A percentile compares a stretch with the other conserved stretches of the same genome.
These are phyloP conservation scores for Tachysurus vachellii DNA, from an alignment of 2,113 vertebrate species.

Conservation along the genomic window DNA sequence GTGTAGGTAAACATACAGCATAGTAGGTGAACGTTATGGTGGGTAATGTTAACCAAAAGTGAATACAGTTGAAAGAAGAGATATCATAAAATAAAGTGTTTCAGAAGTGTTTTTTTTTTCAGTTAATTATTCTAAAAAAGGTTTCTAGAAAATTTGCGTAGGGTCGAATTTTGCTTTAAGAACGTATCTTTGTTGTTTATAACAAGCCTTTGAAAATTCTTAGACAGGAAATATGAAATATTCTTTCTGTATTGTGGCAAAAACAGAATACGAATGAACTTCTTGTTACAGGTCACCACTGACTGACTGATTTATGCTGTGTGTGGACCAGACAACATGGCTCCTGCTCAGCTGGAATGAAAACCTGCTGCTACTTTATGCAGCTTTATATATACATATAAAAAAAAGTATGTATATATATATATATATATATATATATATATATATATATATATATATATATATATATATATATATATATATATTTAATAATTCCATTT, in stretches of 20 bases:
- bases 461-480: no score
- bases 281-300: constrained; percentile 10
- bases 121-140: neutral
- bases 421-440: no score
- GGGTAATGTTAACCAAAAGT: neutral
- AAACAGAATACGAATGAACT: neutral
- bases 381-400: no score
- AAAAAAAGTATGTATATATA: no score
- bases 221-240: neutral
- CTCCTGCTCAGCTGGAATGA: neutral
- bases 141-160: neutral
- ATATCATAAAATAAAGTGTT: neutral
- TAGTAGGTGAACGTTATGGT: neutral
- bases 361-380: neutral
- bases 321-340: constrained; percentile 32
- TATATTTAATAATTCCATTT: no score
- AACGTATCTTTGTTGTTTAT: neutral
- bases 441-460: no score
- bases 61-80: neutral
- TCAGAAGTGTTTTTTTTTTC: no score
- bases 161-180: neutral
- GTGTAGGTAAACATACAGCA: neutral
- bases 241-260: constrained; percentile 8
- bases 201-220: neutral
- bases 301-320: constrained; percentile 14